Conservation (phyloP, 2,888 invertebrate genomes). For the Xestia c-nigrum region DNA sequence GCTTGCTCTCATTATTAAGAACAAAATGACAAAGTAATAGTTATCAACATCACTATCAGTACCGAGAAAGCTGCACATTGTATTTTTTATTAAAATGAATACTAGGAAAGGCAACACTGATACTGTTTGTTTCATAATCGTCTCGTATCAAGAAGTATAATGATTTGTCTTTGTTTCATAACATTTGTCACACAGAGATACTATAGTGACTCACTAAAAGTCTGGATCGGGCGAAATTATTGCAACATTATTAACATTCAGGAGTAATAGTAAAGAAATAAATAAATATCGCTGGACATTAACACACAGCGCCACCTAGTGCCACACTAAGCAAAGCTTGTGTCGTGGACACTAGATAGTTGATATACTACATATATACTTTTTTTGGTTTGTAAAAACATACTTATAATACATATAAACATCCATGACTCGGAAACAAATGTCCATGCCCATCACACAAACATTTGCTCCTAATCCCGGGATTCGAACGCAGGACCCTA, state of each 20-base stretch:
- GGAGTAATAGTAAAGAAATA: not conserved
- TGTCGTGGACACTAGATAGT: no score
- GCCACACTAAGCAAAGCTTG: no score
- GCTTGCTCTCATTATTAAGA: not conserved
- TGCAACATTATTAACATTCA: slow-evolving; percentile 13
- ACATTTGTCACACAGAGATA: slow-evolving; percentile 20
- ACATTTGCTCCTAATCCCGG: no score
- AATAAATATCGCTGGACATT: no score
- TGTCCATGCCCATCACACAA: no score
- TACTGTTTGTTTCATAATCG: slow-evolving; percentile 18
- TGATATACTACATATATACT: no score
- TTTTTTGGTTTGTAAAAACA: no score
- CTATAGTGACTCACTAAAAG: slow-evolving; percentile 16
- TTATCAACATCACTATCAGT: slow-evolving; percentile 13
- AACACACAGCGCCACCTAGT: no score
- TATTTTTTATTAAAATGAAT: slow-evolving; percentile 30
- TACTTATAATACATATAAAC: no score
- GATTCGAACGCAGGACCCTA: no score
- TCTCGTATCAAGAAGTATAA: slow-evolving; percentile 10
- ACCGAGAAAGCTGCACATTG: slow-evolving; percentile 35
- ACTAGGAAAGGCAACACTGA: slow-evolving; percentile 29
- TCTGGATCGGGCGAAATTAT: slow-evolving; percentile 2
- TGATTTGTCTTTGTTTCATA: slow-evolving; percentile 36
- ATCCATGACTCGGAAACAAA: no score
- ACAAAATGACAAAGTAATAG: not conserved